Evolutionary conservation across 2,113 vertebrate genomes (phyloP).

Genomic region (Epinephelus moara): DNA sequence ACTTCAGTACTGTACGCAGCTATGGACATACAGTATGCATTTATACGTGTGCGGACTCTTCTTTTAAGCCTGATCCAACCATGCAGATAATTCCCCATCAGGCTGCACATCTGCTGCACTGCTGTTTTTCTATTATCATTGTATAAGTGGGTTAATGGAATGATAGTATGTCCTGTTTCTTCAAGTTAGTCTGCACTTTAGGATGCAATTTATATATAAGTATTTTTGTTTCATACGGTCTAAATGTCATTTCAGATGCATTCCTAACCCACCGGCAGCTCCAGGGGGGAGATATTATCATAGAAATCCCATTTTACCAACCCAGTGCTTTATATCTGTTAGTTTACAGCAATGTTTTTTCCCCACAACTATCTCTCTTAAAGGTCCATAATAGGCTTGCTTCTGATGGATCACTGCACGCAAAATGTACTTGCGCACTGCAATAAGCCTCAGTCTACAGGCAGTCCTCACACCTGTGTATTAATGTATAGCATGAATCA

Average conservation of each 20-base stretch:
- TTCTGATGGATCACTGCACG: constrained; percentile 29
- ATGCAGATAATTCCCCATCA: background rate
- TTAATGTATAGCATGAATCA: constrained; percentile 26
- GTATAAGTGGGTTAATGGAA: constrained; percentile 1
- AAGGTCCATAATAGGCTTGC: constrained; percentile 46
- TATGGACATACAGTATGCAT: background rate
- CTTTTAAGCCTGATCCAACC: constrained; percentile 6
- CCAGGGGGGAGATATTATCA: constrained; percentile 38
- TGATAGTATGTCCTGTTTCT: background rate
- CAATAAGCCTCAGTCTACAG: constrained; percentile 12
- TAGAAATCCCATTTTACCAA: constrained; percentile 48
- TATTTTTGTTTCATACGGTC: constrained; percentile 35
- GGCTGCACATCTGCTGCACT: constrained; percentile 9
- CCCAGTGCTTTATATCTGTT: constrained; percentile 40
- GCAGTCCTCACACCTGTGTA: constrained; percentile 22
- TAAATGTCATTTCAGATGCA: constrained; percentile 51
- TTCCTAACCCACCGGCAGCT: constrained; percentile 30
- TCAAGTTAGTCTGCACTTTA: constrained; percentile 15
- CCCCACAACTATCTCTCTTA: constrained; percentile 9
- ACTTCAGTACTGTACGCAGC: background rate
- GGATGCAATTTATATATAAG: constrained; percentile 36
- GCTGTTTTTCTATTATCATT: constrained; percentile 8
- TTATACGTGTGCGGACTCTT: background rate
- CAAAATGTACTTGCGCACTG: constrained; percentile 22
- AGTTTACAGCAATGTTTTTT: constrained; percentile 11